Percentiles rank a stretch among this genome's conserved stretches.
These are phyloP conservation scores for Leuciscus waleckii DNA, from an alignment of 2,797 vertebrate species.

Conservation along the genomic window DNA sequence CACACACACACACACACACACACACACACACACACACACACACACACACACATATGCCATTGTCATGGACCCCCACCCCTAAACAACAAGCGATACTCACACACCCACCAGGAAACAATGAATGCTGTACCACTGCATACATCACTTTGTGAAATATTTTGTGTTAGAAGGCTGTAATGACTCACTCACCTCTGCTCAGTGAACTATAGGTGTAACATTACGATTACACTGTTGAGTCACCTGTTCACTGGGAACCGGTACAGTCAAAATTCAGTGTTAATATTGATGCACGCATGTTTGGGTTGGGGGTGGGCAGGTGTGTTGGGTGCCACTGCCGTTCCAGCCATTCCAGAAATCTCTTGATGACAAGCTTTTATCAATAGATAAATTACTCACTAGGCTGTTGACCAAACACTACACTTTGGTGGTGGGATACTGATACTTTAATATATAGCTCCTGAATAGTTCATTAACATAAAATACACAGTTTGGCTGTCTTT, in stretches of 20 bases:
- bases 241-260: background rate
- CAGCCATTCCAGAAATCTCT: background rate
- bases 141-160: conserved; percentile 18
- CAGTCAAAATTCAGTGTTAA: conserved; percentile 9
- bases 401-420: background rate
- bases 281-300: background rate
- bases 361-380: background rate
- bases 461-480: background rate
- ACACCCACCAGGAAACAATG: conserved; percentile 4
- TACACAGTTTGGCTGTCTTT: background rate
- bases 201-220: conserved; percentile 12
- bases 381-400: background rate
- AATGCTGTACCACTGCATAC: background rate
- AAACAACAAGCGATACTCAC: conserved; percentile 24
- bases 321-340: background rate
- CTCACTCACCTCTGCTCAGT: conserved; percentile 24
- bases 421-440: too few species aligned
- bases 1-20: background rate
- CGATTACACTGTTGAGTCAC: conserved; percentile 18
- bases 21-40: background rate
- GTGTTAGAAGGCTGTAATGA: conserved; percentile 21
- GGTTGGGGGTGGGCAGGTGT: background rate
- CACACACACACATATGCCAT: background rate
- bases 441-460: background rate
- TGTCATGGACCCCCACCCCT: conserved; percentile 24